These are phyloP conservation scores for Onychomys leucogaster DNA, from an alignment of 2,797 vertebrate species.

Conservation along the genomic window DNA sequence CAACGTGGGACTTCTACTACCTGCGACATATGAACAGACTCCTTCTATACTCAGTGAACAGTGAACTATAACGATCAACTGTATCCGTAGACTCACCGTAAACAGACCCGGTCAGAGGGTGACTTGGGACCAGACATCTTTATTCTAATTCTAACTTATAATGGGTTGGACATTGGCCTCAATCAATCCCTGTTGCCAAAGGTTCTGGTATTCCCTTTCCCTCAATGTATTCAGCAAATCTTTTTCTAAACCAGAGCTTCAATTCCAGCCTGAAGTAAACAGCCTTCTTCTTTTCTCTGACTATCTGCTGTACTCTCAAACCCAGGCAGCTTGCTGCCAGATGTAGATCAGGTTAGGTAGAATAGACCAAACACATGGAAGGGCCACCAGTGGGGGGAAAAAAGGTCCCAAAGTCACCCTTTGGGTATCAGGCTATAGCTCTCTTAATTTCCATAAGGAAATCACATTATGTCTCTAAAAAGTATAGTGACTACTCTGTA, in stretches of 20 bases:
- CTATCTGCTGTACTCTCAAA: neutral
- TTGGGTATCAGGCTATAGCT: neutral
- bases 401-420: neutral
- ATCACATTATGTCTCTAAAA: neutral
- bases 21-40: neutral
- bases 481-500: neutral
- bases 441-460: neutral
- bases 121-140: neutral
- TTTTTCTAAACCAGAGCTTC: conserved; percentile 2
- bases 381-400: neutral
- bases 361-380: neutral
- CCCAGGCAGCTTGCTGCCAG: conserved; percentile 20
- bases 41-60: neutral
- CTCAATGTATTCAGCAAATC: neutral
- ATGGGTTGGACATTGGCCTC: neutral
- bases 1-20: neutral
- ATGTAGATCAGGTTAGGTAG: neutral
- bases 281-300: neutral
- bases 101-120: neutral
- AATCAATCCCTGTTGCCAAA: neutral
- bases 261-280: neutral
- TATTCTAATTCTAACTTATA: neutral
- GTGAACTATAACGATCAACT: neutral
- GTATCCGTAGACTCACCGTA: neutral
- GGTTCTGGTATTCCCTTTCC: neutral